Evolutionary conservation across 2,888 invertebrate genomes (phyloP), one percentile per base, ranked within the genome.

Genomic region (Drosophila infuscata): DNA sequence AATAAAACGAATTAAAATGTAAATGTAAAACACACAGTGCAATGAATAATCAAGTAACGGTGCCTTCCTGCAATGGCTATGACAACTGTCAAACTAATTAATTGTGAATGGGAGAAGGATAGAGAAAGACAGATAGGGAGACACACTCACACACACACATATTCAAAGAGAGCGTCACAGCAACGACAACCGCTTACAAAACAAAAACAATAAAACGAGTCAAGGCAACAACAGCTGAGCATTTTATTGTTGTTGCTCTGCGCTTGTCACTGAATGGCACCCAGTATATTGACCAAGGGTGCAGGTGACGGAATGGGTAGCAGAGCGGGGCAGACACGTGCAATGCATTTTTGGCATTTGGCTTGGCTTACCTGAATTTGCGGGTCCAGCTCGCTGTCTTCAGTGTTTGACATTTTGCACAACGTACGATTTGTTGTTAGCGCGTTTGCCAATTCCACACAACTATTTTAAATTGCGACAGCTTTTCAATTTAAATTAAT

Each of bases 351-450:
- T 67, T 38, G 29, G 56, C n/a, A 38, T n/a, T 11, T 8, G 25
- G 2, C 25, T 20, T 29, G 41, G n/a, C 86, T 91, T 71, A 92
- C 92, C 93, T 93, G 92, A 84, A 92, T 92, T 74, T 92, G 93
- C 82, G 93, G 93, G 88, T 93, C 93, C 90, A 92, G 90, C 79
- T 92, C 92, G 84, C 88, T 83, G 52, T 91, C 91, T 76, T 92
- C 92, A 75, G 88, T 72, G 57, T 70, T 80, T 57, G 85, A 88
- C 85, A 85, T 85, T 79, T 86, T 84, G 82, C 57, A 63, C 61
- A 48, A 49, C 61, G 53, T 53, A 30, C 56, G 70, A 70, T 71
- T 69, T 63, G 17, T 54, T 36, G 29, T 66, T 67, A 38, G 38
- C 29, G 56, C 56, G 29, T 30, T 63, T 60, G 68, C 71, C 65